Percentiles rank a stretch among this genome's conserved stretches.
phyloP scores from a whole-genome alignment of 1,140 invertebrate species.

The Physella acuta region DNA sequence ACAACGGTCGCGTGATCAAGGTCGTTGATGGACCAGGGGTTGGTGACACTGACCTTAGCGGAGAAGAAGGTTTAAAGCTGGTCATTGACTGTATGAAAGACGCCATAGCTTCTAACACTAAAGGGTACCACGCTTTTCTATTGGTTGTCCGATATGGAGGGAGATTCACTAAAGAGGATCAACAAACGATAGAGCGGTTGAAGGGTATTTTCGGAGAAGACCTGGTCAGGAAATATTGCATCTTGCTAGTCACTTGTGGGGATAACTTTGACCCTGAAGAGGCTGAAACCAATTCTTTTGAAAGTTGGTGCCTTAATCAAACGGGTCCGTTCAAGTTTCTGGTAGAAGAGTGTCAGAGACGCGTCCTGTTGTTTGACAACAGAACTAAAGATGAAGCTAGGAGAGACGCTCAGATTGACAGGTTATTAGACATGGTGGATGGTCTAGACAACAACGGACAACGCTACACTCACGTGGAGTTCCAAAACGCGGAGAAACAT shows the following conservation, averaged over 20 bases:
- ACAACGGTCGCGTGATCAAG: too few species aligned
- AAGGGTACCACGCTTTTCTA: too few species aligned
- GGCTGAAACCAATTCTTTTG: background rate
- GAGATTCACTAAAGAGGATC: background rate
- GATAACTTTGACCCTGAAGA: constrained; percentile 10
- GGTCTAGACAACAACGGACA: background rate
- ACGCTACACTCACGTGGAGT: too few species aligned
- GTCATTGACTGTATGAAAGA: background rate
- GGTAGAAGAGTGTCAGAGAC: background rate
- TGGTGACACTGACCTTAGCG: background rate
- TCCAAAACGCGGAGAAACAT: too few species aligned
- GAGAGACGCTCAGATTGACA: background rate
- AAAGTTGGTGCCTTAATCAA: background rate
- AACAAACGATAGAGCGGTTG: background rate
- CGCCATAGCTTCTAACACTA: background rate
- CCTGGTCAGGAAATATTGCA: constrained; percentile 8
- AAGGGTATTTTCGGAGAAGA: constrained; percentile 1
- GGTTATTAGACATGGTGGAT: background rate
- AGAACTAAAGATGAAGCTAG: background rate
- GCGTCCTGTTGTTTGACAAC: constrained; percentile 3
- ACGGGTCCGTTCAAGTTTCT: background rate
- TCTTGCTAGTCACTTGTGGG: constrained; percentile 4
- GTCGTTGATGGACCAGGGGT: too few species aligned
- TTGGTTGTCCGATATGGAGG: background rate
- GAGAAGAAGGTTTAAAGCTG: too few species aligned